Evolutionary conservation across 2,797 vertebrate species (phyloP), one percentile per base, ranked within the genome.

Genomic region (Lates japonicus): DNA sequence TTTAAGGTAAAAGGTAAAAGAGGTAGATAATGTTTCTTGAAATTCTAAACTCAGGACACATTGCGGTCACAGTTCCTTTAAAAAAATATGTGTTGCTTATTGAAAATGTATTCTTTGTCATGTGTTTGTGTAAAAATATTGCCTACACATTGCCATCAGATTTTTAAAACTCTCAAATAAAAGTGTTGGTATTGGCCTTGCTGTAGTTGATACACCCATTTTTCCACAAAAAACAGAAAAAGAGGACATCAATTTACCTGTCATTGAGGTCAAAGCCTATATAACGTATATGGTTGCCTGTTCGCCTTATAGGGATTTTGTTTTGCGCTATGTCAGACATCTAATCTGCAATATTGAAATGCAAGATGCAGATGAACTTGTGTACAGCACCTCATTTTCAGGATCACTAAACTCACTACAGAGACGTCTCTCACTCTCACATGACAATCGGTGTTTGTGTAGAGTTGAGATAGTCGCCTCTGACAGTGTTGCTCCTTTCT

Each of bases 361-460:
- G 10, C 62, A 62, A 7, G 2, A 51, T 73, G 51, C 67, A 70
- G 22, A 77, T 46, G 31, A 74, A 78, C 72, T 72, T 60, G 46
- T 61, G 44, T 61, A 57, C 39, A 70, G 39, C 54, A 75, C 61
- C 69, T 82, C 57, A 70, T 87, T 88, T 82, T 66, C 79, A 76
- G 74, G 65, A 62, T 83, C 59, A 5, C 70, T 69, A 52, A 73
- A 65, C 78, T 76, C n/a, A n/a, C 44, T 12, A 84, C 79, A 81
- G 63, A 81, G 80, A 68, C 22, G 7, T 76, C 81, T 81, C 80
- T 87, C 66, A 74, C 74, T 58, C 25, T 80, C 70, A 46, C 74
- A 46, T 74, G 75, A 89, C 87, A 86, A 64, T 91, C 52, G 8
- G 52, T 75, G 57, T 85, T 89, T 89, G 78, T 90, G 74, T 54